Evolutionary conservation across 2,888 invertebrate species (phyloP).

Genomic region (Ochlodes sylvanus): DNA sequence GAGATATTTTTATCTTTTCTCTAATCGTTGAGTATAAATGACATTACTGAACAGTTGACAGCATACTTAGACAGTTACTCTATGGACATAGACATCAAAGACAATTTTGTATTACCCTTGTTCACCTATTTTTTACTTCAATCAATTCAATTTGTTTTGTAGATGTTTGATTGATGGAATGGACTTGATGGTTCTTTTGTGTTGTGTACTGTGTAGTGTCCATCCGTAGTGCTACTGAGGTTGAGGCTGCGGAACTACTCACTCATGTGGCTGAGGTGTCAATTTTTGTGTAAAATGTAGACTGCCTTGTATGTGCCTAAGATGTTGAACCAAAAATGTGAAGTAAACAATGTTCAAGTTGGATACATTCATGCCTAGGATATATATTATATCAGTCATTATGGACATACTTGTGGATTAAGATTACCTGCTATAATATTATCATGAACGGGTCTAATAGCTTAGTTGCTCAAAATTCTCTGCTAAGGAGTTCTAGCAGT

Average conservation of each 20-base stretch:
- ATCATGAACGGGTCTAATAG: slow-evolving; percentile 70
- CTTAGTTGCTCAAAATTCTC: slow-evolving; percentile 58
- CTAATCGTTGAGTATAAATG: too few relatives aligned
- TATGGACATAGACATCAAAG: neutral
- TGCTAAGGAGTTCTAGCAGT: slow-evolving; percentile 56
- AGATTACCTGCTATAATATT: slow-evolving; percentile 35
- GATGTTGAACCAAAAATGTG: slow-evolving; percentile 8
- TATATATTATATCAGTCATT: neutral
- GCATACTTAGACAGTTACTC: too few relatives aligned
- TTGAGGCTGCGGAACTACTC: too few relatives aligned
- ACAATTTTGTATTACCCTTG: neutral
- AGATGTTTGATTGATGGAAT: too few relatives aligned
- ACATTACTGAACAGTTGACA: too few relatives aligned
- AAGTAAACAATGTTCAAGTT: slow-evolving; percentile 18
- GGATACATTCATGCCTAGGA: slow-evolving; percentile 7
- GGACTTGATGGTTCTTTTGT: neutral
- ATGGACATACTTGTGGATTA: slow-evolving; percentile 14
- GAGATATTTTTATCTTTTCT: too few relatives aligned
- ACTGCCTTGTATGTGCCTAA: slow-evolving; percentile 1
- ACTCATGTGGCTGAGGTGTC: too few relatives aligned
- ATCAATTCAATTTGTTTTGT: neutral
- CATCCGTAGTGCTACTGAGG: too few relatives aligned
- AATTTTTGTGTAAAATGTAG: slow-evolving; percentile 17
- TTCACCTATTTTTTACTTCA: neutral
- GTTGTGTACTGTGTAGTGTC: neutral